These are phyloP conservation scores for Melanerpes aurifrons DNA, from an alignment of 2,113 vertebrate species.

Conservation along the genomic window DNA sequence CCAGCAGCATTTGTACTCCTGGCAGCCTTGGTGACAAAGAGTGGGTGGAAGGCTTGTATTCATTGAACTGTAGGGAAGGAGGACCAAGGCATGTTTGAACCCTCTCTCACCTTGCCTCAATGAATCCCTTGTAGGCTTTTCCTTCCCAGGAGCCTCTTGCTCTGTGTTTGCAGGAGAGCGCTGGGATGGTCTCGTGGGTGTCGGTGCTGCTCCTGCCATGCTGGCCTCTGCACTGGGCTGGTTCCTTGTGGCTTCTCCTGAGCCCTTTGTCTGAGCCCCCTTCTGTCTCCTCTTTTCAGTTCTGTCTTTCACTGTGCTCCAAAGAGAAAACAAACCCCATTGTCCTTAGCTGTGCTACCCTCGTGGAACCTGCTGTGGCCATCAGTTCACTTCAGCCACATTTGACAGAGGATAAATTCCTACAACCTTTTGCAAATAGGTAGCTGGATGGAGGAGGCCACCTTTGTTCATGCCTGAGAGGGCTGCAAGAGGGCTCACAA, in stretches of 20 bases:
- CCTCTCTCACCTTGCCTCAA: conserved; percentile 50
- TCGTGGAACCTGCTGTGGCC: background rate
- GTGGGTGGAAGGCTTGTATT: background rate
- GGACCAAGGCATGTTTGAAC: background rate
- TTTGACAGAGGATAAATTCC: background rate
- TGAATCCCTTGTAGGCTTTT: conserved; percentile 35
- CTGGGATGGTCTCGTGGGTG: background rate
- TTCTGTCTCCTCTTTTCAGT: conserved; percentile 59
- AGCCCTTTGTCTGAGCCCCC: background rate
- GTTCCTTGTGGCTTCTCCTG: background rate
- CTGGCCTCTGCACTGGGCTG: background rate
- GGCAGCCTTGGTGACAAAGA: background rate
- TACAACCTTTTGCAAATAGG: background rate
- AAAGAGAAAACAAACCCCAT: background rate
- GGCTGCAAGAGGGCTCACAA: accelerated
- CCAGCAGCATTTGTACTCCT: background rate
- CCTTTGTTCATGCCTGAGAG: background rate
- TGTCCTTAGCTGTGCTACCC: background rate
- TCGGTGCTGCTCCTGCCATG: background rate
- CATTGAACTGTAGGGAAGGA: background rate
- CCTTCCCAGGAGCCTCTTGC: background rate
- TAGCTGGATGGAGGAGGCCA: background rate
- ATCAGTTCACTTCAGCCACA: background rate
- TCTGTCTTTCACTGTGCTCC: conserved; percentile 57
- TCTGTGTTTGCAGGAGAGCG: background rate